A percentile compares a stretch with the other conserved stretches of the same genome.
Evolutionary conservation across 2,888 invertebrate species (phyloP).

Genomic region (Chaitophorus viminalis): DNA sequence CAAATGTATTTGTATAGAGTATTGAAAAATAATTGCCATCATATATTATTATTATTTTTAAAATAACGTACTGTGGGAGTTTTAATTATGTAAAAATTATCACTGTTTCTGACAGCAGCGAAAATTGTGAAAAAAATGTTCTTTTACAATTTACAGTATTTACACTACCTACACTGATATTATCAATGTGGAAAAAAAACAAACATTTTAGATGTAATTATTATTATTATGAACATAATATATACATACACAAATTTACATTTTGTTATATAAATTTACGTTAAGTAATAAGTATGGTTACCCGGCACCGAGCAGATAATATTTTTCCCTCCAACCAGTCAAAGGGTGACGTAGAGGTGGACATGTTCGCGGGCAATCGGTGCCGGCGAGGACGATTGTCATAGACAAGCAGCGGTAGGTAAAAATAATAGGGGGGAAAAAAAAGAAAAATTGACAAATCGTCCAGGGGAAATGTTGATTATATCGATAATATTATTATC

Average conservation of each 20-base stretch:
- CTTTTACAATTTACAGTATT: not conserved
- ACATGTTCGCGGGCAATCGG: not conserved
- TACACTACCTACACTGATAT: not conserved
- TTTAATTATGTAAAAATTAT: not conserved
- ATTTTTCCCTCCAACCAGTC: constrained; percentile 48
- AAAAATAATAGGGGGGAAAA: not conserved
- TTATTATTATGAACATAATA: not conserved
- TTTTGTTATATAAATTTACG: no score
- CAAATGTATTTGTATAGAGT: not conserved
- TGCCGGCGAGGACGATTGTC: not conserved
- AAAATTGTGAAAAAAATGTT: not conserved
- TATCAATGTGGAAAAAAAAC: constrained; percentile 11
- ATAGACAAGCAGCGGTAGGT: no score
- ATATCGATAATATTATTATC: constrained; percentile 31
- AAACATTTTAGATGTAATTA: not conserved
- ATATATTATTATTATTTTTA: not conserved
- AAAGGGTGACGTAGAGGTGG: not conserved
- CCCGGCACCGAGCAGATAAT: not conserved
- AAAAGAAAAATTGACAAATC: not conserved
- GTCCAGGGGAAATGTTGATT: constrained; percentile 23
- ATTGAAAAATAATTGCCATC: not conserved
- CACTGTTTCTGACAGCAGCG: not conserved
- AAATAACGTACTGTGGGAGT: not conserved
- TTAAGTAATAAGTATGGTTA: not conserved
- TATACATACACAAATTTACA: no score